These are phyloP conservation scores for Harpagus bidentatus DNA, from an alignment of 2,113 vertebrate species.

Conservation along the genomic window DNA sequence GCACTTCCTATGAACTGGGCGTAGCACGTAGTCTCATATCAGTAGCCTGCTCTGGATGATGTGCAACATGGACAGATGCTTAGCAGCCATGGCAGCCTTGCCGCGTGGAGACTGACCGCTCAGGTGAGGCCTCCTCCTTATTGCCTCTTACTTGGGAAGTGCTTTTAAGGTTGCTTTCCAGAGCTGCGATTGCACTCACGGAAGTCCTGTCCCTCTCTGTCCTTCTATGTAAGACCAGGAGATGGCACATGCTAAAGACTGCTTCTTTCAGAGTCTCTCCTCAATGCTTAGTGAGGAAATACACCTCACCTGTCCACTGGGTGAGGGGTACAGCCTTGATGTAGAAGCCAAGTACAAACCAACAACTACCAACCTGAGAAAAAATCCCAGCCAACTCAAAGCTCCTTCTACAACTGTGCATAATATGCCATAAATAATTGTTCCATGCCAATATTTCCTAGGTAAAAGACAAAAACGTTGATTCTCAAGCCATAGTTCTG, in stretches of 20 bases:
- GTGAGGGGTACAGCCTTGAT: neutral
- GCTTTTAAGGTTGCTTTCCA: neutral
- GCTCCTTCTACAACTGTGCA: neutral
- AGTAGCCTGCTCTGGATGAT: neutral
- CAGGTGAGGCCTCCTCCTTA: neutral
- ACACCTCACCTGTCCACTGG: neutral
- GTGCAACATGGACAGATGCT: neutral
- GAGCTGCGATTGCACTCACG: neutral
- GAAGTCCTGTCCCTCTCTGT: neutral
- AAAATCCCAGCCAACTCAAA: neutral
- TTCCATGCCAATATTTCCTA: neutral
- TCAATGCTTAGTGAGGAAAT: neutral
- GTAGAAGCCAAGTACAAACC: neutral
- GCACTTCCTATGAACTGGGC: neutral
- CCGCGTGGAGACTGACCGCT: fast-evolving
- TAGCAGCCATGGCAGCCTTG: neutral
- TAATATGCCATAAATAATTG: neutral
- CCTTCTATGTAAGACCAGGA: neutral
- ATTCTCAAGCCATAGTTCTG: neutral
- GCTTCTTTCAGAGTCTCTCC: neutral
- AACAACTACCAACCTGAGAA: neutral
- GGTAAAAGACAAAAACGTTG: neutral
- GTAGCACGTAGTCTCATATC: neutral
- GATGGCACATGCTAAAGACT: neutral
- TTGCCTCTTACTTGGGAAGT: neutral